Conservation (phyloP, 2,113 vertebrate genomes). For the Grus americana region DNA sequence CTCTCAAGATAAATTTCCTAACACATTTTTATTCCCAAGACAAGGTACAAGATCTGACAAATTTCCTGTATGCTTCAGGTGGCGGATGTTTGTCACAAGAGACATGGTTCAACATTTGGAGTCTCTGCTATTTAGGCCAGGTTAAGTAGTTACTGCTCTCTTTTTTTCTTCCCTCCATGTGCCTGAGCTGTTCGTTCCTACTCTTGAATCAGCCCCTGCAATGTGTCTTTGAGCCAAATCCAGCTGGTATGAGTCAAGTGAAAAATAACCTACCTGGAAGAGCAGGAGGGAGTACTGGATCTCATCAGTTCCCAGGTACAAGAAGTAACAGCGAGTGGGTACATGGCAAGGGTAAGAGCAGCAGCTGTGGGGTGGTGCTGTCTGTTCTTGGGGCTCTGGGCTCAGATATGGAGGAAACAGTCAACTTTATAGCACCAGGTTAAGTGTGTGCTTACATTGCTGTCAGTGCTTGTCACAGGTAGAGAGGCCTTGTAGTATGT, state of each 20-base stretch:
- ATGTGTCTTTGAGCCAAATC: not conserved
- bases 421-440: too few species aligned
- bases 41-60: fast-evolving
- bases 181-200: not conserved
- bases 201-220: not conserved
- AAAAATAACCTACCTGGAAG: not conserved
- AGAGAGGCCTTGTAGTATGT: not conserved
- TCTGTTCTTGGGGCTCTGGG: not conserved
- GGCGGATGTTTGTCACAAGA: not conserved
- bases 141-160: not conserved
- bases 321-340: not conserved
- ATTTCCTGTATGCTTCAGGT: not conserved
- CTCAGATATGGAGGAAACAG: not conserved
- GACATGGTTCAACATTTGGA: not conserved
- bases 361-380: not conserved
- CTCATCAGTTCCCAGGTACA: not conserved
- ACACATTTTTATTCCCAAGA: not conserved
- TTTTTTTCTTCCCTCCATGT: not conserved
- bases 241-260: not conserved
- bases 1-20: not conserved
- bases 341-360: not conserved
- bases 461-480: not conserved
- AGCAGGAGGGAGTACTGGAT: not conserved
- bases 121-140: not conserved
- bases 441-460: not conserved